Base-by-base conservation (phyloP, 2,888 invertebrate species). In the Carabus problematicus region DNA sequence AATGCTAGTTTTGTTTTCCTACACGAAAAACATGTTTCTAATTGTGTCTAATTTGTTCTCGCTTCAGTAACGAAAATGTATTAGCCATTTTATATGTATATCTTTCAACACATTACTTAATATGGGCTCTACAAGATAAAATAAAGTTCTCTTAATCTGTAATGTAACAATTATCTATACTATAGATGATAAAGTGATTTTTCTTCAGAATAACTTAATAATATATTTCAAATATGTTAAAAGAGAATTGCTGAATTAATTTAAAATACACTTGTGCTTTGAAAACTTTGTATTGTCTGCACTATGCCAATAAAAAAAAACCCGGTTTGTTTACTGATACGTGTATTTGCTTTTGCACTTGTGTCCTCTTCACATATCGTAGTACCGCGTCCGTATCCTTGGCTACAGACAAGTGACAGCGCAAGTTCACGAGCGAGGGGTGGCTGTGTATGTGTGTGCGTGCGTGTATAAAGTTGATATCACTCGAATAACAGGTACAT, bases 21-120 rank as follows among this genome's bases (percentile, higher is more conserved):
- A 42, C 18, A 29, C 29, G 29, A 29, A 29, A 3, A 29, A 14
- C 52, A 19, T 47, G 45, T 47, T 49, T 62, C 39, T 62, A 62
- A 62, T 62, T 62, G 61, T 49, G 49, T 45, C n/a, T 62, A 62
- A 62, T 62, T 62, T 49, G 61, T 49, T 39, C 12, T 45, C 12
- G 11, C 11, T 11, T 1, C 12, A 45, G 12, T n/a, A 11, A 12
- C 1, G 45, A 45, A 45, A 45, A 45, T 12, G 12, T n/a, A n/a
- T 6, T 4, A 45, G 7, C n/a, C 12, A 45, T 3, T 45, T 45
- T 45, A 29, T 29, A 29, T 29, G 6, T 29, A 29, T 29, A 29
- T 29, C 29, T 29, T 29, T 29, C 29, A 29, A 29, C 29, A 29
- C 29, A 29, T 29, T 29, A 29, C 3, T 29, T 29, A 29, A 29